These are phyloP conservation scores for Patiria miniata DNA, from an alignment of 35 echinoderm and acorn worm genomes.

Conservation along the genomic window DNA sequence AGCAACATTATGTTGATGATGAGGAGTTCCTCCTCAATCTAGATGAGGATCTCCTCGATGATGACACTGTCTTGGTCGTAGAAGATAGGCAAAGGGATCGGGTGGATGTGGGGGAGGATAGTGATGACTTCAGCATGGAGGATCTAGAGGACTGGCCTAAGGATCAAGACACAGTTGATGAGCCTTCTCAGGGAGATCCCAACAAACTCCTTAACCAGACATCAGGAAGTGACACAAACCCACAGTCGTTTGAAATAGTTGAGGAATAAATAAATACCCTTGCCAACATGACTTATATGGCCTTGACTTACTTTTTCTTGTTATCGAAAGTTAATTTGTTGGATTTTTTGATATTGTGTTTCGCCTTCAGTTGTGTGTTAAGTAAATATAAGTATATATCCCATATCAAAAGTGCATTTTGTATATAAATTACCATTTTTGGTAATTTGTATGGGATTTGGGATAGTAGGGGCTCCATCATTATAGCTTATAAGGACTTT, in stretches of 20 bases:
- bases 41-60: not conserved
- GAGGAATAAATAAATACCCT: not conserved
- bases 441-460: no score
- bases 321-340: no score
- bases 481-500: no score
- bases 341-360: no score
- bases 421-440: no score
- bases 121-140: constrained; percentile 27
- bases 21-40: not conserved
- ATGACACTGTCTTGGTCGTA: not conserved
- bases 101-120: not conserved
- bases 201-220: not conserved
- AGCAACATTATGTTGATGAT: not conserved
- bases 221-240: not conserved
- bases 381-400: no score
- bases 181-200: not conserved
- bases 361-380: no score
- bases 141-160: constrained; percentile 4
- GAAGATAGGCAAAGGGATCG: not conserved
- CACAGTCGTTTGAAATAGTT: constrained; percentile 2
- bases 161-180: not conserved
- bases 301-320: no score
- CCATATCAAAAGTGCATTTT: no score
- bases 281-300: no score
- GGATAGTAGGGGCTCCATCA: no score